These are phyloP conservation scores for Belgica antarctica DNA, from an alignment of 2,888 invertebrate species.

Conservation along the genomic window DNA sequence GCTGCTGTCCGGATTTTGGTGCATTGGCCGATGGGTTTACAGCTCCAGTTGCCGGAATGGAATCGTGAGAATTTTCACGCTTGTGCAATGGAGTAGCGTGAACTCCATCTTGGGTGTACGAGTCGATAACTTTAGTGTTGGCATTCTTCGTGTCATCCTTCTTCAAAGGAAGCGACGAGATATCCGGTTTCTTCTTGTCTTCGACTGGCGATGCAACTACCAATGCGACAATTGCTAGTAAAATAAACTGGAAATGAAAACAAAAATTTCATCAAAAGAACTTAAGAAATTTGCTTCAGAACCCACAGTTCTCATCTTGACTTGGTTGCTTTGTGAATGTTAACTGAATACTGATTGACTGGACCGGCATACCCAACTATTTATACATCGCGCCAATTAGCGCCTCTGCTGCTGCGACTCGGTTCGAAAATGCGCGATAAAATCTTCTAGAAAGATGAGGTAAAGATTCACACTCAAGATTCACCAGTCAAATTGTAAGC, in stretches of 20 bases:
- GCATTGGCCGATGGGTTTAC: not conserved
- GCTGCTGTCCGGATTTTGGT: too few relatives aligned
- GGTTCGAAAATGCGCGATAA: not conserved
- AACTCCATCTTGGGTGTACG: not conserved
- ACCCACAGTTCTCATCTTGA: not conserved
- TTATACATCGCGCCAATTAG: not conserved
- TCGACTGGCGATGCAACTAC: conserved; percentile 27
- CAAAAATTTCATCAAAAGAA: conserved; percentile 2
- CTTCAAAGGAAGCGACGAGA: not conserved
- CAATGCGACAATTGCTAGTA: not conserved
- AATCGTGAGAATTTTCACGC: not conserved
- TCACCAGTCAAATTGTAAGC: not conserved
- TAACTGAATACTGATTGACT: not conserved
- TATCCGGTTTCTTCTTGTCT: conserved; percentile 13
- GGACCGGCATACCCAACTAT: not conserved
- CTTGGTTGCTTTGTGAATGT: not conserved
- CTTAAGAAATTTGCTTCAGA: not conserved
- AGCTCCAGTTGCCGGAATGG: not conserved
- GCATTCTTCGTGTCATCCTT: too few relatives aligned
- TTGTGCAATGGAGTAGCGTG: not conserved
- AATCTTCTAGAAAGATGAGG: conserved; percentile 4
- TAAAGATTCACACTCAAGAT: not conserved
- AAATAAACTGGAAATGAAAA: conserved; percentile 9
- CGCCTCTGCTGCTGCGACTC: not conserved
- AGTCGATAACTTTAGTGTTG: not conserved